Evolutionary conservation across 2,888 invertebrate species (phyloP).

Genomic region (Dryobotodes eremita): DNA sequence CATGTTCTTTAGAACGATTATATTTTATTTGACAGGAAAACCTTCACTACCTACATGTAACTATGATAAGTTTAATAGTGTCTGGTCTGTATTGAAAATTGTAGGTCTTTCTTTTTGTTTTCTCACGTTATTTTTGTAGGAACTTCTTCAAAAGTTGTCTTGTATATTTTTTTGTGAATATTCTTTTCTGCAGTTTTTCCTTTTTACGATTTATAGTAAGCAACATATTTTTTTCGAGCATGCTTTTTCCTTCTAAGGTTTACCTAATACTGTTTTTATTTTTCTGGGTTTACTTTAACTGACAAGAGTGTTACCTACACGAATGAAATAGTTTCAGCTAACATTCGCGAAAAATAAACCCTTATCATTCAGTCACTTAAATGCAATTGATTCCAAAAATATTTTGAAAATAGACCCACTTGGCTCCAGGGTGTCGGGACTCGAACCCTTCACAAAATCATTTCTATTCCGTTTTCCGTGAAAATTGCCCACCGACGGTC

Average conservation of each 20-base stretch:
- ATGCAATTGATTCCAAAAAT: constrained; percentile 25
- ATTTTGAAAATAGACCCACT: constrained; percentile 72
- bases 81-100: background rate
- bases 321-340: no score
- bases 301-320: no score
- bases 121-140: constrained; percentile 25
- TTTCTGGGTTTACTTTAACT: background rate
- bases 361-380: background rate
- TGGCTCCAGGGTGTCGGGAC: constrained; percentile 73
- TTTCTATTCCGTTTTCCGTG: constrained; percentile 89
- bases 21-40: constrained; percentile 42
- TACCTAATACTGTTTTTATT: background rate
- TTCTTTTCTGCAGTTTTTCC: background rate
- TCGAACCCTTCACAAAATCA: constrained; percentile 85
- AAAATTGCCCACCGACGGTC: constrained; percentile 90
- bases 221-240: no score
- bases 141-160: constrained; percentile 1
- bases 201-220: background rate
- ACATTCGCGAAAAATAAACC: background rate
- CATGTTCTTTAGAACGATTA: constrained; percentile 20
- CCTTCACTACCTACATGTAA: background rate
- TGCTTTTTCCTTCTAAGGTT: background rate
- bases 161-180: background rate
- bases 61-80: constrained; percentile 27
- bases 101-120: constrained; percentile 3